phyloP scores from a whole-genome alignment of 2,888 invertebrate genomes.

The Spicauda simplicius region DNA sequence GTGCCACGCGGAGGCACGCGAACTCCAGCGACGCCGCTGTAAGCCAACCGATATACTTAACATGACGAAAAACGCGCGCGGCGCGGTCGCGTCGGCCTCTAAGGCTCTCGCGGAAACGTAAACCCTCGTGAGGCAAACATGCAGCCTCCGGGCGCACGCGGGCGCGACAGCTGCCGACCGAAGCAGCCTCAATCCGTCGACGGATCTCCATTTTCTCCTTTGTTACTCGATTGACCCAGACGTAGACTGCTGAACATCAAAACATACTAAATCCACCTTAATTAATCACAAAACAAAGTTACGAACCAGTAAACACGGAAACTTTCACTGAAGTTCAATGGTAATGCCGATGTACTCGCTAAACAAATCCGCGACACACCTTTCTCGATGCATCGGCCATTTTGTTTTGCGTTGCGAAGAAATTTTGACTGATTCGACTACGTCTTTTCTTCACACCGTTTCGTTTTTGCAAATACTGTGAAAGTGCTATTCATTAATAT shows the following conservation, averaged over 20 bases:
- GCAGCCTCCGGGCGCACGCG: conserved; percentile 78
- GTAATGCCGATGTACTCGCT: conserved; percentile 65
- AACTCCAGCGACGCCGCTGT: conserved; percentile 77
- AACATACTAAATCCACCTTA: conserved; percentile 79
- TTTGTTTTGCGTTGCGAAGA: conserved; percentile 62
- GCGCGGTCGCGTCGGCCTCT: conserved; percentile 62
- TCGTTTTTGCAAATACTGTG: conserved; percentile 13
- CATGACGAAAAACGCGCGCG: conserved; percentile 66
- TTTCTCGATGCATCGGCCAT: conserved; percentile 78
- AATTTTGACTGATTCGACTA: conserved; percentile 9
- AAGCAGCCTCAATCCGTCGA: conserved; percentile 66
- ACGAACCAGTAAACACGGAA: conserved; percentile 82
- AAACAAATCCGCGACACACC: conserved; percentile 74
- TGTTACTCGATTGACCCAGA: conserved; percentile 45
- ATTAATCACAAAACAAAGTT: conserved; percentile 82
- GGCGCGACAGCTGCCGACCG: conserved; percentile 65
- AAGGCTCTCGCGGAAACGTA: conserved; percentile 66
- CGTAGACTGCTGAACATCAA: conserved; percentile 65
- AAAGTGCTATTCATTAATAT: not conserved
- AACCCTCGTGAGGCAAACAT: conserved; percentile 75
- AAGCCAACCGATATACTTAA: conserved; percentile 78
- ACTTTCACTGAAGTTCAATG: conserved; percentile 80
- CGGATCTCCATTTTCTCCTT: conserved; percentile 51
- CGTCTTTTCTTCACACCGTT: conserved; percentile 19
- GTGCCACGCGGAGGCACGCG: conserved; percentile 77